phyloP scores from a whole-genome alignment of 2,113 vertebrate species.

The Murina feae region DNA sequence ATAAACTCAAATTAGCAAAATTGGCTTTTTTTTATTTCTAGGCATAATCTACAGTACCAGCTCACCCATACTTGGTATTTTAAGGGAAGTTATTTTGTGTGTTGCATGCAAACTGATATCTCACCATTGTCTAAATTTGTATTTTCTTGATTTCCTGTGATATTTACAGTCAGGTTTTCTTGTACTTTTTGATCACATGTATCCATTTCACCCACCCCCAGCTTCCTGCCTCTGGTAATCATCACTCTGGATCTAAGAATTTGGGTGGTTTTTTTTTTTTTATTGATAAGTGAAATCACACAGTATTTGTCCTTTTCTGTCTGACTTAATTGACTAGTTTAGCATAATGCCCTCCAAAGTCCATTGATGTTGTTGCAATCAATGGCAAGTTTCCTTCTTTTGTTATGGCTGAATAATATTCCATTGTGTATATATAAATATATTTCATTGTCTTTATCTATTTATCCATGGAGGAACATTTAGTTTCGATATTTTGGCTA shows the following conservation, averaged over 20 bases:
- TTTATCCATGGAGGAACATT: neutral
- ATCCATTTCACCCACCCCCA: neutral
- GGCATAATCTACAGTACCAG: neutral
- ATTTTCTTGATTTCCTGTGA: neutral
- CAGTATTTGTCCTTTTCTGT: neutral
- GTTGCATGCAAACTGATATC: neutral
- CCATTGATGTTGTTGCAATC: neutral
- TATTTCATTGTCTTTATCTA: neutral
- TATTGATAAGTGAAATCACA: neutral
- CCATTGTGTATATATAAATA: no score
- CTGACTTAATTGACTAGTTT: neutral
- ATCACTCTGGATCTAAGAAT: neutral
- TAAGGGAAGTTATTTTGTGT: neutral
- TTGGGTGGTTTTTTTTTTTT: neutral
- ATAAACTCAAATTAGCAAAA: slow-evolving; percentile 4
- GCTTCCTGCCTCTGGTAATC: neutral
- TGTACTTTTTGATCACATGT: neutral
- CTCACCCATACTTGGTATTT: neutral
- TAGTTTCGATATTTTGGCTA: neutral
- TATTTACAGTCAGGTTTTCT: neutral
- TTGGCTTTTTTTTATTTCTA: neutral
- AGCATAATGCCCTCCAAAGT: neutral
- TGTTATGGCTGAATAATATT: neutral
- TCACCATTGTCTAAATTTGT: slow-evolving; percentile 5
- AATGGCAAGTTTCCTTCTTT: neutral